A percentile compares a stretch with the other conserved stretches of the same genome.
Conservation (phyloP, 2,797 vertebrate species). For the Fratercula arctica region DNA sequence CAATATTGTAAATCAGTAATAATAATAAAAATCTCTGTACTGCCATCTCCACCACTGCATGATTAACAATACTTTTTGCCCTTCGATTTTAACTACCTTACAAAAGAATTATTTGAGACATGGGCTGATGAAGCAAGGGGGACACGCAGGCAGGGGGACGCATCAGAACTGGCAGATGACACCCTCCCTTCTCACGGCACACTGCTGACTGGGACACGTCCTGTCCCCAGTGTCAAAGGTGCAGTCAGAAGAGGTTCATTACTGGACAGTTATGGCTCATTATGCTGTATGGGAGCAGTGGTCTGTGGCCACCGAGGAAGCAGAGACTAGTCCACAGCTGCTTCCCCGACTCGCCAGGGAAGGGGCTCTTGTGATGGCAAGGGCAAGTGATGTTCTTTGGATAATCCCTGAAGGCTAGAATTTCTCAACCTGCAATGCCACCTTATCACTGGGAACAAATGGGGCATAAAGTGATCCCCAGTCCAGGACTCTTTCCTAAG, state of each 20-base stretch:
- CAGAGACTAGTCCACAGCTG: neutral
- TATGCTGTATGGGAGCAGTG: neutral
- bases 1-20: neutral
- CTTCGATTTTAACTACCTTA: neutral
- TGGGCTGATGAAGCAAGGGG: fast-evolving
- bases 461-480: neutral
- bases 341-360: fast-evolving
- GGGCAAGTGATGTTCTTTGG: no score
- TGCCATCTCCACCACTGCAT: neutral
- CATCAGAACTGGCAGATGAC: no score
- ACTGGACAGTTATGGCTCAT: fast-evolving
- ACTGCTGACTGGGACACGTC: fast-evolving
- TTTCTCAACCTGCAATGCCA: neutral
- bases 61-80: neutral
- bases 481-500: neutral
- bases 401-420: neutral
- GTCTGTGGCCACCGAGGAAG: fast-evolving
- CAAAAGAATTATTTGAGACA: neutral
- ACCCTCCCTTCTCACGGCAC: fast-evolving
- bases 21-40: neutral
- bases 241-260: neutral
- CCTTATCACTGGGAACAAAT: neutral
- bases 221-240: fast-evolving
- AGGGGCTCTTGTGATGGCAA: neutral
- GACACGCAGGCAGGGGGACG: fast-evolving